Percentiles rank a stretch among this genome's conserved stretches.
Evolutionary conservation across 1,140 invertebrate species (phyloP).

Genomic region (Ephestia elutella): DNA sequence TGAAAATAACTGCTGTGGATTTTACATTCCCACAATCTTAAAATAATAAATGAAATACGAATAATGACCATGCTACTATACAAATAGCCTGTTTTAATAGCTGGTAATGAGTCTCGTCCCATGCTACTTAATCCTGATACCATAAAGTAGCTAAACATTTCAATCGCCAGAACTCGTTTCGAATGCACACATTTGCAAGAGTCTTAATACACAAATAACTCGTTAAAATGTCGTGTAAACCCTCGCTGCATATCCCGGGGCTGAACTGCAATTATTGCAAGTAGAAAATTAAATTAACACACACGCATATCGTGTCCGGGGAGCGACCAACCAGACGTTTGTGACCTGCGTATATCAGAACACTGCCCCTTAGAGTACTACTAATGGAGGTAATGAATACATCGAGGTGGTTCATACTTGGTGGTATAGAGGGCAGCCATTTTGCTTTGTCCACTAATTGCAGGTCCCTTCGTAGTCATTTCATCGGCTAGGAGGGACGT

Average conservation of each 20-base stretch:
- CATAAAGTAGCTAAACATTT: constrained; percentile 12
- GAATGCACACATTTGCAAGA: constrained; percentile 9
- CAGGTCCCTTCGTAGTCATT: constrained; percentile 54
- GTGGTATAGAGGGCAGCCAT: constrained; percentile 53
- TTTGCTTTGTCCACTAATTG: constrained; percentile 65
- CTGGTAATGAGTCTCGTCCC: background rate
- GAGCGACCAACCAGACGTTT: constrained; percentile 32
- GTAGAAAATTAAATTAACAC: constrained; percentile 73
- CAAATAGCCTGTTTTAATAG: background rate
- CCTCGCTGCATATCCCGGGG: constrained; percentile 39
- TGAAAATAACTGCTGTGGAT: background rate
- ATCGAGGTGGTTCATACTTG: constrained; percentile 4
- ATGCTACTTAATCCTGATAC: background rate
- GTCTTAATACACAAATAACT: constrained; percentile 46
- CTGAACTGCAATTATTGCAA: constrained; percentile 59
- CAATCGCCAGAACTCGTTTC: constrained; percentile 18
- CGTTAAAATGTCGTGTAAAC: constrained; percentile 45
- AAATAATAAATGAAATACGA: background rate
- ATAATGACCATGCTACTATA: background rate
- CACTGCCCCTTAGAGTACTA: constrained; percentile 13
- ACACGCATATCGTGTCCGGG: constrained; percentile 52
- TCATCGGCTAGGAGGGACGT: constrained; percentile 52
- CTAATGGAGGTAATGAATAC: background rate
- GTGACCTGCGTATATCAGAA: constrained; percentile 23
- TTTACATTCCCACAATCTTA: background rate